Percentiles rank a stretch among this genome's conserved stretches.
Evolutionary conservation across 2,888 invertebrate species (phyloP).

Genomic region (Nymphalis polychloros): DNA sequence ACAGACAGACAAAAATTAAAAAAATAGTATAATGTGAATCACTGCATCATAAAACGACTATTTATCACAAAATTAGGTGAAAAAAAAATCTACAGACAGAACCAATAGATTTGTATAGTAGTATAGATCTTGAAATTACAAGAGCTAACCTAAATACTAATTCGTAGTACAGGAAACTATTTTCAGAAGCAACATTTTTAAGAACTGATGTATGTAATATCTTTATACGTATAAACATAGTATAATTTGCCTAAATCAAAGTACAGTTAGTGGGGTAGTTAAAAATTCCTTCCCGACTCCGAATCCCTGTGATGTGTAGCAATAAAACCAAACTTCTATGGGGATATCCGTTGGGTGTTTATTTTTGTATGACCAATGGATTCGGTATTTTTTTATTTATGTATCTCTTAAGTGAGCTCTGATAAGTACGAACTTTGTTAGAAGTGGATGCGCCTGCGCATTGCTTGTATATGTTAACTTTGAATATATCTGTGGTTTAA

Average conservation of each 20-base stretch:
- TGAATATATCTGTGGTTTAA: too few relatives aligned
- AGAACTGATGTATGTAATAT: slow-evolving; percentile 26
- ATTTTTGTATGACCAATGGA: slow-evolving; percentile 44
- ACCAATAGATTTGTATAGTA: too few relatives aligned
- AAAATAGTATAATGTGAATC: too few relatives aligned
- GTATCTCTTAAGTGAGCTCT: slow-evolving; percentile 15
- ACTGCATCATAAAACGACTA: too few relatives aligned
- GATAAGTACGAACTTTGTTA: slow-evolving; percentile 12
- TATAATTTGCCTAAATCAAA: slow-evolving; percentile 28
- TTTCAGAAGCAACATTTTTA: slow-evolving; percentile 8
- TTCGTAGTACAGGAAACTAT: background rate
- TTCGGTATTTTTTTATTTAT: slow-evolving; percentile 37
- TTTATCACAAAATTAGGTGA: too few relatives aligned
- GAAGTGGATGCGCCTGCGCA: background rate
- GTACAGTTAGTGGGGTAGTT: slow-evolving; percentile 39
- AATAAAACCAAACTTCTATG: slow-evolving; percentile 45
- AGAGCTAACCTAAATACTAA: background rate
- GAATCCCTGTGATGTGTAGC: slow-evolving; percentile 43
- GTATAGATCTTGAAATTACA: too few relatives aligned
- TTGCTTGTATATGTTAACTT: background rate
- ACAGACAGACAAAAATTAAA: too few relatives aligned
- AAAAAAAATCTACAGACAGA: too few relatives aligned
- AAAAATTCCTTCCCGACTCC: slow-evolving; percentile 40
- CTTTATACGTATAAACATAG: slow-evolving; percentile 25
- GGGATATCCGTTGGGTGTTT: slow-evolving; percentile 48